Conservation (phyloP, 1,140 invertebrate species). For the Drosophila saltans region DNA sequence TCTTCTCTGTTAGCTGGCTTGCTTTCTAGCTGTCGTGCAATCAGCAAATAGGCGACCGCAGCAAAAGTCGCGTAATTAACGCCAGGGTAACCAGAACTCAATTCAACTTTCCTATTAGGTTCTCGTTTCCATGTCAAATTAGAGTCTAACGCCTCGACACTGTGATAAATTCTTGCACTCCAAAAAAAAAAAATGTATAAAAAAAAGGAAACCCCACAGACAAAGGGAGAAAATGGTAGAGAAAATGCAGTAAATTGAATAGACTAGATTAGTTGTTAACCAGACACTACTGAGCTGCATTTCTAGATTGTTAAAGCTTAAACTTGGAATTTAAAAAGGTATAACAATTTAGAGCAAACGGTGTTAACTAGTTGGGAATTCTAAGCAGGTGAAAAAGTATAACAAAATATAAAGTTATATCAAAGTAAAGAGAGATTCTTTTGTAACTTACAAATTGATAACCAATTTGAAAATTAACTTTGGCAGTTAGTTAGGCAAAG, state of each 20-base stretch:
- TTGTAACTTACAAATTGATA: too few relatives aligned
- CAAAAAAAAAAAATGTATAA: not conserved
- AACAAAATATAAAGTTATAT: too few relatives aligned
- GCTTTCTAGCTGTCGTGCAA: slow-evolving; percentile 57
- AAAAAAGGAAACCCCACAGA: slow-evolving; percentile 21
- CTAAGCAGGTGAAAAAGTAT: not conserved
- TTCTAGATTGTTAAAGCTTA: slow-evolving; percentile 16
- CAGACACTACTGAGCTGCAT: not conserved
- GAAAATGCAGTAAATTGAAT: slow-evolving; percentile 56
- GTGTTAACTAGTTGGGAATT: slow-evolving; percentile 24
- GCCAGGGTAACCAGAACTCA: slow-evolving; percentile 34
- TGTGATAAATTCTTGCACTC: slow-evolving; percentile 52
- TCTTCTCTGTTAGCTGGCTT: slow-evolving; percentile 36
- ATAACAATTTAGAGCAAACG: slow-evolving; percentile 1
- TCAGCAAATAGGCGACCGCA: slow-evolving; percentile 78
- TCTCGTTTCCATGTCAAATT: slow-evolving; percentile 55
- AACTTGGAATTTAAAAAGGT: not conserved
- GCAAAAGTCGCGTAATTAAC: slow-evolving; percentile 79
- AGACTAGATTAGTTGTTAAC: slow-evolving; percentile 25
- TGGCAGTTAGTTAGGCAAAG: not conserved
- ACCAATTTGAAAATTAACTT: too few relatives aligned
- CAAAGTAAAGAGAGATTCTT: too few relatives aligned
- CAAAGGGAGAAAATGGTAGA: slow-evolving; percentile 41
- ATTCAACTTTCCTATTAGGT: slow-evolving; percentile 10
- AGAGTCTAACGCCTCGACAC: slow-evolving; percentile 36